Conservation (phyloP, 2,797 vertebrate genomes). For the Megaceryle alcyon region DNA sequence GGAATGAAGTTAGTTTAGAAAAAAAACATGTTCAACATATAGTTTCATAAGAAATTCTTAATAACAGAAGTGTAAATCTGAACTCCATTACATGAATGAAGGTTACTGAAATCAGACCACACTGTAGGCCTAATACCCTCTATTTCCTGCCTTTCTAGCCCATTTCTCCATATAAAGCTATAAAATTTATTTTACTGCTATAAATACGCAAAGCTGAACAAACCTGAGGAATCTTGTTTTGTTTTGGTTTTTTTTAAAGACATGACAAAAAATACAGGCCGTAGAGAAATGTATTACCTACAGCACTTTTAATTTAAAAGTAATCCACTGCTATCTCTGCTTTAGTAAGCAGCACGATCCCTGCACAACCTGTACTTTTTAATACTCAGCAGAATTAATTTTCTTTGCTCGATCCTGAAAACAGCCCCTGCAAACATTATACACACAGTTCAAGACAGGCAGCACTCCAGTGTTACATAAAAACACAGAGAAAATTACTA, state of each 20-base stretch:
- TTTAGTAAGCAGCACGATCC: not conserved
- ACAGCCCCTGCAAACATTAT: not conserved
- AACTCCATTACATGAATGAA: not conserved
- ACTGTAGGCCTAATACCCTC: not conserved
- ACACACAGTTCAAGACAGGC: not conserved
- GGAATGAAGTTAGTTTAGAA: not conserved
- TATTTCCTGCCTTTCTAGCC: not conserved
- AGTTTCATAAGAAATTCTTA: not conserved
- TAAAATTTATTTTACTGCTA: not conserved
- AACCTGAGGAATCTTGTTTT: not conserved
- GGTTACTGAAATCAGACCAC: not conserved
- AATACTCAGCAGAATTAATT: not conserved
- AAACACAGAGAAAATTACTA: not conserved
- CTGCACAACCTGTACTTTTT: not conserved
- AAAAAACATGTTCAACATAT: not conserved
- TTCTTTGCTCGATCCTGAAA: not conserved
- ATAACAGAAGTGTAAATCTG: not conserved
- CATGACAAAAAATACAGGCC: not conserved
- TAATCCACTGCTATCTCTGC: slow-evolving; percentile 3
- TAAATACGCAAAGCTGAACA: not conserved
- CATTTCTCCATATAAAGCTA: not conserved
- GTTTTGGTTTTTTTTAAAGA: not conserved
- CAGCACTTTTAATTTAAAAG: not conserved
- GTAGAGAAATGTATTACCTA: not conserved
- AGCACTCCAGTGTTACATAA: not conserved